Conservation (phyloP, 2,888 invertebrate species). For the Ischnura elegans region DNA sequence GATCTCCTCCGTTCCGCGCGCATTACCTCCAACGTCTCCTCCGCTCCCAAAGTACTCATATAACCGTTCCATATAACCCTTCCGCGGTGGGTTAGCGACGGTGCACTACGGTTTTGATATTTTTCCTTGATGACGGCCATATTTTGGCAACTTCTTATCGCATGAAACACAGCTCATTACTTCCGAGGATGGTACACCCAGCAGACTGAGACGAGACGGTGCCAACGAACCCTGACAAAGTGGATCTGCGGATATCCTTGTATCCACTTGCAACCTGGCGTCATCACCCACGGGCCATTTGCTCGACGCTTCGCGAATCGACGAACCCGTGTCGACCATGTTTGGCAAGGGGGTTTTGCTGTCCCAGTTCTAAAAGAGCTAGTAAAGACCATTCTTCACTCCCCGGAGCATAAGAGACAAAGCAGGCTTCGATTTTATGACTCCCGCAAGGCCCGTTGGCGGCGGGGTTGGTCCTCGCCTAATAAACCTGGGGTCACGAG, state of each 20-base stretch:
- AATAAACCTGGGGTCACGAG: too few relatives aligned
- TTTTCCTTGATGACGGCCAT: not conserved
- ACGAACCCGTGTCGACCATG: not conserved
- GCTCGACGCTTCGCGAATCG: not conserved
- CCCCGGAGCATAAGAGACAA: not conserved
- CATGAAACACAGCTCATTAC: conserved; percentile 15
- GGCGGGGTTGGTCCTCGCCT: too few relatives aligned
- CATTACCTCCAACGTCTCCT: not conserved
- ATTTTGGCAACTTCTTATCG: conserved; percentile 35
- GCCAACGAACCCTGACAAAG: conserved; percentile 14
- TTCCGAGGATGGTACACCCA: not conserved
- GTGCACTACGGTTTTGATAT: not conserved
- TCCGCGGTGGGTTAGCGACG: not conserved
- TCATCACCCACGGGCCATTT: conserved; percentile 22
- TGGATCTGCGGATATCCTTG: not conserved
- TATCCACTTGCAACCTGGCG: not conserved
- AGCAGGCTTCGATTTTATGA: too few relatives aligned
- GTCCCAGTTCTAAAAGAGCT: not conserved
- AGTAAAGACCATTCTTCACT: not conserved
- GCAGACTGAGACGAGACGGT: conserved; percentile 20
- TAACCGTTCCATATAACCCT: not conserved
- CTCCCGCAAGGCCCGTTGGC: too few relatives aligned
- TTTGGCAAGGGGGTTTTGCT: not conserved
- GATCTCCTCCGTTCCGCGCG: not conserved
- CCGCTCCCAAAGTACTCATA: not conserved